Conservation (phyloP, 2,888 invertebrate species). For the Panopea generosa region DNA sequence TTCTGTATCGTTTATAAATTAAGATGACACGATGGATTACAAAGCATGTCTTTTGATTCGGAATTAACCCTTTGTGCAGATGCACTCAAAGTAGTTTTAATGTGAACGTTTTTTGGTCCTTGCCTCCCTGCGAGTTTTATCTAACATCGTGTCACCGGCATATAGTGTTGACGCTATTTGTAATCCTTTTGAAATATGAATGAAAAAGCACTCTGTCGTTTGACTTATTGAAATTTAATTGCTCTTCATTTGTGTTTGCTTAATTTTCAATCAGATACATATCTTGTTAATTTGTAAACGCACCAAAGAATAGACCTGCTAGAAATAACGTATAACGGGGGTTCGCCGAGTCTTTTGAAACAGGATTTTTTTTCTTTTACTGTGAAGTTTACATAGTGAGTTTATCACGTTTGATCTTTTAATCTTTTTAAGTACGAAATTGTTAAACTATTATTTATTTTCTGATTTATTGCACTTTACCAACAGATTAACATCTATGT, state of each 20-base stretch:
- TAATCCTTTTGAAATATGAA: constrained; percentile 24
- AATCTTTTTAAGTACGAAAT: constrained; percentile 33
- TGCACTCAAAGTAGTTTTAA: background rate
- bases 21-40: constrained; percentile 13
- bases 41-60: constrained; percentile 11
- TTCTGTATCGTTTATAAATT: too few species aligned
- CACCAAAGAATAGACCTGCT: background rate
- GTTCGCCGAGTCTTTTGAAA: constrained; percentile 26
- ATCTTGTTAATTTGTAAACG: constrained; percentile 33
- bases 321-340: background rate
- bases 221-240: constrained; percentile 54
- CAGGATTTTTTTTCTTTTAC: constrained; percentile 38
- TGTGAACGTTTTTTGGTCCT: constrained; percentile 23
- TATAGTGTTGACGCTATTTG: constrained; percentile 37
- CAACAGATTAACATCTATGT: too few species aligned
- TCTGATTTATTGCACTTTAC: constrained; percentile 34
- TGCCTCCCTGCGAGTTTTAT: constrained; percentile 43
- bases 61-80: constrained; percentile 19
- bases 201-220: constrained; percentile 27
- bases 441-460: constrained; percentile 31
- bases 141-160: constrained; percentile 28
- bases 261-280: constrained; percentile 39
- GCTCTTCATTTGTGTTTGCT: constrained; percentile 36
- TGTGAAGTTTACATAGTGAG: background rate
- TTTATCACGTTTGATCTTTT: constrained; percentile 21